These are phyloP conservation scores for Apotomis betuletana DNA, from an alignment of 2,888 invertebrate genomes.

Conservation along the genomic window DNA sequence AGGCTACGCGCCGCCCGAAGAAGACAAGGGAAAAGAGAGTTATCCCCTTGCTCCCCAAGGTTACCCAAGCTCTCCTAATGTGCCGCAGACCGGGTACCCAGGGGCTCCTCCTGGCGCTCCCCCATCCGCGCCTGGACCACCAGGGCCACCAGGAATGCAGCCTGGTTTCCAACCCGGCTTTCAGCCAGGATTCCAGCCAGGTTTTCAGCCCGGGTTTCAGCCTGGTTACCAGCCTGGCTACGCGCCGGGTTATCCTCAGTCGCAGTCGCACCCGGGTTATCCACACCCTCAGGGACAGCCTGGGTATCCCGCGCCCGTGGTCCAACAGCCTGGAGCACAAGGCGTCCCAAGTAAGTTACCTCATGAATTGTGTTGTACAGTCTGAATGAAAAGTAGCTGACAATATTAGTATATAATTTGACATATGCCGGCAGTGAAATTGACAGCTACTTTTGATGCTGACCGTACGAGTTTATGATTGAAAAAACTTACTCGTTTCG, in stretches of 20 bases:
- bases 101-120: constrained; percentile 45
- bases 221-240: constrained; percentile 63
- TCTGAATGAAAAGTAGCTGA: no score
- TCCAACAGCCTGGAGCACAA: constrained; percentile 67
- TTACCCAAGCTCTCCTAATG: constrained; percentile 50
- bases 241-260: constrained; percentile 57
- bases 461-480: no score
- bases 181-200: constrained; percentile 69
- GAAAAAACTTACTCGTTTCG: no score
- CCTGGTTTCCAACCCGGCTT: constrained; percentile 72
- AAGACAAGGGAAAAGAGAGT: constrained; percentile 57
- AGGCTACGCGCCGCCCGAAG: constrained; percentile 74
- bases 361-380: not conserved
- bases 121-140: constrained; percentile 59
- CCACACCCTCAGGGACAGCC: constrained; percentile 41
- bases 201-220: constrained; percentile 64
- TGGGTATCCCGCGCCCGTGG: constrained; percentile 56
- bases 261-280: constrained; percentile 46
- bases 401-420: no score
- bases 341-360: constrained; percentile 57
- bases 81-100: constrained; percentile 12
- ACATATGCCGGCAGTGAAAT: no score
- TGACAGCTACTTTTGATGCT: no score
- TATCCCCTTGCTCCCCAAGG: constrained; percentile 64
- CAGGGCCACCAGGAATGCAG: constrained; percentile 66